Base-by-base conservation (phyloP, 2,797 vertebrate genomes). In the Pygocentrus nattereri region DNA sequence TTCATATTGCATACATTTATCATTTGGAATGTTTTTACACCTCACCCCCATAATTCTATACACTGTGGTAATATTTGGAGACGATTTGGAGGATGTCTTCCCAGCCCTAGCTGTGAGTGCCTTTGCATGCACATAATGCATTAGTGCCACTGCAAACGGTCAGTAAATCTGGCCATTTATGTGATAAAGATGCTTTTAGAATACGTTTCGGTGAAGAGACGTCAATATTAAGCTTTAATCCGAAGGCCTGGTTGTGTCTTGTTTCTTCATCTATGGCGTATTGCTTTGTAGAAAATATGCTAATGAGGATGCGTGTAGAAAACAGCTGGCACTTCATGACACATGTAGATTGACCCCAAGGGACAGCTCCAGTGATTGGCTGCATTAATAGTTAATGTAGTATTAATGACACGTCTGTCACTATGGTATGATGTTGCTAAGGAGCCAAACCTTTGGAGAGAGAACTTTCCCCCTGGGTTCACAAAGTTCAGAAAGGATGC, bases 381-480 rank as follows among this genome's bases (percentile, higher is more conserved):
- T 41, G 18, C 65, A 82, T 82, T 76, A 64, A 82, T 54, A 64
- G 50, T 76, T 72, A 65, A 80, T 67, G 50, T 27, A 47, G 52
- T 71, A 34, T 82, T 64, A 76, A 77, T 27, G 19, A 58, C 41
- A 25, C 44, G 68, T 78, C 61, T 58, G 50, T 44, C 13, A 38
- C 49, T 77, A 1, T 23, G 21, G 61, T 23, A 41, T 31, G 59
- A 67, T 58, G 50, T 67, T 73, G 61, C 49, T 68, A 50, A 50
- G n/a, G 11, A 50, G 47, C 74, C 54, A 54, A 58, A 77, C 21
- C 44, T 58, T 73, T 25, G 11, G 44, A 82, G 62, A 21, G 25
- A 52, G 69, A 27, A 21, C 47, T 12, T 31, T 4, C 49, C 49
- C 38, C 6, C 5, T 6, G 49, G 62, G 31, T 52, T 59, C 25